These are phyloP conservation scores for Salticus scenicus DNA, from an alignment of 2,888 invertebrate genomes.

Conservation along the genomic window DNA sequence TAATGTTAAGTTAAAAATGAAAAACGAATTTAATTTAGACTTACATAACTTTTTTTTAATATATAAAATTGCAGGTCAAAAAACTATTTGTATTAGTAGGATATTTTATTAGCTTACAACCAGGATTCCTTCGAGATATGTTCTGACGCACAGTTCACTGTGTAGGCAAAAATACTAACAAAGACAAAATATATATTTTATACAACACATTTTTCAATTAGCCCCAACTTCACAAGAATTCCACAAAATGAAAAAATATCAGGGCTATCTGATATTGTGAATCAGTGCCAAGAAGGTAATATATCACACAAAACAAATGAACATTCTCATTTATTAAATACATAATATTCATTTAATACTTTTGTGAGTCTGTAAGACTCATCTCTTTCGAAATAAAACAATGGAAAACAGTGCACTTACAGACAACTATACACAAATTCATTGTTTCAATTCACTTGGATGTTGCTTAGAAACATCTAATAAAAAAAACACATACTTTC, in stretches of 20 bases:
- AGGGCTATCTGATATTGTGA: no score
- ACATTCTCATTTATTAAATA: background rate
- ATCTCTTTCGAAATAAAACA: background rate
- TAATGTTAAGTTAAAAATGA: background rate
- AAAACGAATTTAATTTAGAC: background rate
- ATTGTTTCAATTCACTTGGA: slow-evolving; percentile 16
- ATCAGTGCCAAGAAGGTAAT: no score
- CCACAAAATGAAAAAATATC: no score
- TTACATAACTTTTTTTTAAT: background rate
- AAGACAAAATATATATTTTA: no score
- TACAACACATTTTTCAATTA: no score
- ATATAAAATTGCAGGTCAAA: background rate
- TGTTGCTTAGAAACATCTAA: slow-evolving; percentile 20
- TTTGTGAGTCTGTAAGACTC: background rate
- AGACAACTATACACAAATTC: slow-evolving; percentile 13
- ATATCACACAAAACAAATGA: background rate
- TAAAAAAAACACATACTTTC: slow-evolving; percentile 14
- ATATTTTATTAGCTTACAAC: background rate
- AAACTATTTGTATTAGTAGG: background rate
- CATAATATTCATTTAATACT: background rate
- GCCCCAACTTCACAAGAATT: no score
- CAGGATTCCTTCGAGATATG: background rate
- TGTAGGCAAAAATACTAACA: no score
- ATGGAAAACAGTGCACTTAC: background rate
- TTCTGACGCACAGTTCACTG: background rate